Percentiles rank a stretch among this genome's conserved stretches.
phyloP scores from a whole-genome alignment of 2,797 vertebrate genomes.

The Mergus octosetaceus region DNA sequence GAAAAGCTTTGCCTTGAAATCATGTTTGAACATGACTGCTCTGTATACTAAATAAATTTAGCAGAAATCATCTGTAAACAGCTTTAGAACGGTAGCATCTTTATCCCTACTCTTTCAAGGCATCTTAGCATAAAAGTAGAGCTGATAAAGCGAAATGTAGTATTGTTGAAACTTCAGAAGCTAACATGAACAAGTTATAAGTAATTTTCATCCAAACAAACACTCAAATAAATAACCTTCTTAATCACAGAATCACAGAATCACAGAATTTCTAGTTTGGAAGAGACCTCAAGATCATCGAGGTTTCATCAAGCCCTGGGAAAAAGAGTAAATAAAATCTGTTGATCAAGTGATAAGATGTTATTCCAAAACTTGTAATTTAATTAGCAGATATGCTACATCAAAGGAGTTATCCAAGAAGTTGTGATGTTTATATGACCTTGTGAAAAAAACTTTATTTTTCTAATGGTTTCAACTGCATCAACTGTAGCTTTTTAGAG shows the following conservation, averaged over 20 bases:
- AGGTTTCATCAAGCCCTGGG: neutral
- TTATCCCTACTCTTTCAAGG: neutral
- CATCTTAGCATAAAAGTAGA: constrained; percentile 6
- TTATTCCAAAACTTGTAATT: constrained; percentile 1
- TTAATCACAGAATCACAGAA: too few relatives aligned
- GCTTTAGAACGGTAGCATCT: neutral
- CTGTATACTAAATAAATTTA: neutral
- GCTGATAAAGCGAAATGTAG: neutral
- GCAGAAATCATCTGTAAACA: neutral
- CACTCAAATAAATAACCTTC: neutral
- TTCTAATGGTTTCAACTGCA: neutral
- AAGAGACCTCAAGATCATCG: too few relatives aligned
- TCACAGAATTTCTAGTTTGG: too few relatives aligned
- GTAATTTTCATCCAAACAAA: neutral
- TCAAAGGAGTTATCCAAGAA: neutral
- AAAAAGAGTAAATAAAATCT: neutral
- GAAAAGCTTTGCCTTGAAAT: neutral
- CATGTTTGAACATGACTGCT: neutral
- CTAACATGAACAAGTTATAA: neutral
- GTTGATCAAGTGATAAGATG: neutral
- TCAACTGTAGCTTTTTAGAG: neutral
- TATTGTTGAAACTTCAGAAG: neutral
- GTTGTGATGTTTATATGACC: neutral
- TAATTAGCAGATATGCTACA: neutral
- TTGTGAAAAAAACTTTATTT: neutral